Percentiles rank a stretch among this genome's conserved stretches.
phyloP scores from a whole-genome alignment of 1,140 invertebrate species.

The Leptestheria dahalacensis region DNA sequence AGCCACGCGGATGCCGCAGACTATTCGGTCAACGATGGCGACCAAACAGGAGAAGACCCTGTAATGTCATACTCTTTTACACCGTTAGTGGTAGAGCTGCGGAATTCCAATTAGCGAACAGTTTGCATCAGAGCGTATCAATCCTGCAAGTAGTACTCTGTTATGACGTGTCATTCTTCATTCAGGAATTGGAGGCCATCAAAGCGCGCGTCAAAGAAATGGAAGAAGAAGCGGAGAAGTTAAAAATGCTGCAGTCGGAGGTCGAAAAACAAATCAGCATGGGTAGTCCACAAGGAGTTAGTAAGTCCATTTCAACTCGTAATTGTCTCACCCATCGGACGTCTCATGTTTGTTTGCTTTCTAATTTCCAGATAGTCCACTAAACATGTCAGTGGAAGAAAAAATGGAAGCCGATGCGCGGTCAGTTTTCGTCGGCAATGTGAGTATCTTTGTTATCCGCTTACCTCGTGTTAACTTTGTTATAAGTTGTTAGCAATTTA shows the following conservation, averaged over 20 bases:
- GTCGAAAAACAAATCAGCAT: conserved; percentile 65
- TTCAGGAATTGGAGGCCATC: conserved; percentile 77
- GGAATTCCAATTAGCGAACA: too few relatives aligned
- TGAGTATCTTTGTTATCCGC: too few relatives aligned
- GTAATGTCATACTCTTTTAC: neutral
- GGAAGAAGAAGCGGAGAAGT: conserved; percentile 97
- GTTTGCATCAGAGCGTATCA: too few relatives aligned
- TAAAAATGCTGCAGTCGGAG: conserved; percentile 93
- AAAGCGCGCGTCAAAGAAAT: conserved; percentile 93
- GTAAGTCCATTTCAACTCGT: neutral
- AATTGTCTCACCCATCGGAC: neutral
- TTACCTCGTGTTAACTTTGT: too few relatives aligned
- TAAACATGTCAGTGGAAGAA: conserved; percentile 80
- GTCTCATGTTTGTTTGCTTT: conserved; percentile 8
- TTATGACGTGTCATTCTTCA: neutral
- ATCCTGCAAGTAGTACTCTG: neutral
- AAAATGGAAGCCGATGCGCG: conserved; percentile 94
- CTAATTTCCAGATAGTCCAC: conserved; percentile 25
- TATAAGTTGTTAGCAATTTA: too few relatives aligned
- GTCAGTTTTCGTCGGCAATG: conserved; percentile 98
- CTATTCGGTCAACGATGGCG: neutral
- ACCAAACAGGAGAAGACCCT: neutral
- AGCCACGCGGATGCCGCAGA: neutral
- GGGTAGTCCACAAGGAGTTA: neutral
- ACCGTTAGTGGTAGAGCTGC: too few relatives aligned